These are phyloP conservation scores for Bellardia bayeri DNA, from an alignment of 2,888 invertebrate genomes.

Conservation along the genomic window DNA sequence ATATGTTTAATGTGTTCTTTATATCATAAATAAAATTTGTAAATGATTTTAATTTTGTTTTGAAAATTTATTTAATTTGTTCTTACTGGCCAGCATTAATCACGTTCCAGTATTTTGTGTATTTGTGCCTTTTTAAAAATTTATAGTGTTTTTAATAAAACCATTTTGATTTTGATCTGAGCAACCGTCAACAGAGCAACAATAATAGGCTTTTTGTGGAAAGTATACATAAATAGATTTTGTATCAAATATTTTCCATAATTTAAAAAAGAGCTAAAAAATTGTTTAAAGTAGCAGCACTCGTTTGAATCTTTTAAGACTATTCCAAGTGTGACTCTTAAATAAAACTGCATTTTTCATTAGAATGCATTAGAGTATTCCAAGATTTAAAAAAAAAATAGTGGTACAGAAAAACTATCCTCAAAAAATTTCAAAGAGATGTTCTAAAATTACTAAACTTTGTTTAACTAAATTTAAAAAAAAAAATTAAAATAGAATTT, in stretches of 20 bases:
- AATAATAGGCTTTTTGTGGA: not conserved
- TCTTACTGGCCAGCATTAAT: conserved; percentile 7
- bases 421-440: no score
- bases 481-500: no score
- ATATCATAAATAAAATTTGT: conserved; percentile 8
- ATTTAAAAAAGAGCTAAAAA: not conserved
- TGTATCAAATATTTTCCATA: not conserved
- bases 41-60: not conserved
- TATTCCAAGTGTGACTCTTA: no score
- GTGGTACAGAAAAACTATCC: no score
- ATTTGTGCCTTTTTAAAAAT: not conserved
- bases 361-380: no score
- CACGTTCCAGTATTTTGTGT: conserved; percentile 3
- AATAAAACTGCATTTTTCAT: no score
- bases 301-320: no score
- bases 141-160: not conserved
- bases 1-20: conserved; percentile 10
- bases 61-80: not conserved
- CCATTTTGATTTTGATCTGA: not conserved
- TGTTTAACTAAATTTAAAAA: no score
- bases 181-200: not conserved
- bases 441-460: no score
- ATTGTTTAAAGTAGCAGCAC: no score
- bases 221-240: not conserved
- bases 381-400: no score